Percentiles rank a stretch among this genome's conserved stretches.
Evolutionary conservation across 2,888 invertebrate genomes (phyloP).

Genomic region (Glyphotaelius pellucidus): DNA sequence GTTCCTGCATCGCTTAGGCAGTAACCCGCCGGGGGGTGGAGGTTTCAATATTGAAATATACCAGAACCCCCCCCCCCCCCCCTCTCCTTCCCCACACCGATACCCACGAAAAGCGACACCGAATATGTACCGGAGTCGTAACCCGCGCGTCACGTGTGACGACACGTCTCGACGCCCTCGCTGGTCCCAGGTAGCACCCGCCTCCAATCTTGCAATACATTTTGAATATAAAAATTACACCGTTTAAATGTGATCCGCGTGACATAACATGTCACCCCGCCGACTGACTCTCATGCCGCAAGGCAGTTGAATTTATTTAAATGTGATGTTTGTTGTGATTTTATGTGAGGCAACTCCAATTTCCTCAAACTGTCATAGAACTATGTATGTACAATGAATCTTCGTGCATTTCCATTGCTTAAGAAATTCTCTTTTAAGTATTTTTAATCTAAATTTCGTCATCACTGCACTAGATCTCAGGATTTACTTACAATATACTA

Average conservation of each 20-base stretch:
- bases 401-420: too few relatives aligned
- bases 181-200: neutral
- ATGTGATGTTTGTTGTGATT: neutral
- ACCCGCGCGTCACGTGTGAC: neutral
- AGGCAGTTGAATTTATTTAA: neutral
- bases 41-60: constrained; percentile 59
- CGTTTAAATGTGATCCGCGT: neutral
- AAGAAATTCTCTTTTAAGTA: too few relatives aligned
- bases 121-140: constrained; percentile 14
- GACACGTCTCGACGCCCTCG: neutral
- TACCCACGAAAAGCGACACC: constrained; percentile 25
- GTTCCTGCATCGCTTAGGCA: constrained; percentile 48
- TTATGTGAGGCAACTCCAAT: too few relatives aligned
- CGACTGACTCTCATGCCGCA: neutral
- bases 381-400: too few relatives aligned
- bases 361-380: too few relatives aligned
- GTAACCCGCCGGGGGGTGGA: constrained; percentile 18
- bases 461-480: too few relatives aligned
- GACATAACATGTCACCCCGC: neutral
- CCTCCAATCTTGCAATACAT: neutral
- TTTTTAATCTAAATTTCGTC: too few relatives aligned
- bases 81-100: neutral
- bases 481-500: too few relatives aligned
- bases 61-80: neutral
- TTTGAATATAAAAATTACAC: constrained; percentile 23